phyloP scores from a whole-genome alignment of 2,797 vertebrate genomes.

The Emys orbicularis region DNA sequence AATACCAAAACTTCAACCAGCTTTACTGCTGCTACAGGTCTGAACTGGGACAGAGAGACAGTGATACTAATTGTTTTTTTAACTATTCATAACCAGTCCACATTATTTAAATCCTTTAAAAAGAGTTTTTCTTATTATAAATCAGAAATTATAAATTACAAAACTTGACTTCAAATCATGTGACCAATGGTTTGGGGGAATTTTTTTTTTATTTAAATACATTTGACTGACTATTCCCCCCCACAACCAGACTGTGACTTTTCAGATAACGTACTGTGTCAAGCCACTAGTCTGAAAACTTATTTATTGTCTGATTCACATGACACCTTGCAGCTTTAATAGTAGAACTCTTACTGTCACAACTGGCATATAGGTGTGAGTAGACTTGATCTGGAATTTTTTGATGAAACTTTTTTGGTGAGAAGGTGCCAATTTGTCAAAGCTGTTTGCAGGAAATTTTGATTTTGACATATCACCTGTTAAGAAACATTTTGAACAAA shows the following conservation, averaged over 20 bases:
- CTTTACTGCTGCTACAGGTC: background rate
- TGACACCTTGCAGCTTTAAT: conserved; percentile 14
- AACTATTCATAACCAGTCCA: background rate
- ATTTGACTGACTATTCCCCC: conserved; percentile 5
- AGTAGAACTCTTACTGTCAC: conserved; percentile 26
- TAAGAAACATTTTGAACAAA: background rate
- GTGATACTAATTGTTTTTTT: background rate
- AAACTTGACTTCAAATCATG: background rate
- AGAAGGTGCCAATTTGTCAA: too few species aligned
- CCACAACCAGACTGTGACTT: background rate
- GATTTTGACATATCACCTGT: background rate
- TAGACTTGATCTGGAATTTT: conserved; percentile 28
- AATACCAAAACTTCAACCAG: background rate
- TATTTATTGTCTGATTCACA: conserved; percentile 41
- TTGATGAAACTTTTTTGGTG: background rate
- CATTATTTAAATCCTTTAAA: background rate
- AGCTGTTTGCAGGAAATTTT: too few species aligned
- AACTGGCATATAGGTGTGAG: conserved; percentile 18
- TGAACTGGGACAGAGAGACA: background rate
- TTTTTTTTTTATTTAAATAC: background rate
- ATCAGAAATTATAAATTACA: background rate
- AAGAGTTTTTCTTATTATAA: background rate
- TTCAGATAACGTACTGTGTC: background rate
- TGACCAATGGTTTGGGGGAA: background rate
- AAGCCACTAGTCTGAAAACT: conserved; percentile 25